Conservation (phyloP, 2,797 vertebrate genomes). For the Pseudocheirus occidentalis region DNA sequence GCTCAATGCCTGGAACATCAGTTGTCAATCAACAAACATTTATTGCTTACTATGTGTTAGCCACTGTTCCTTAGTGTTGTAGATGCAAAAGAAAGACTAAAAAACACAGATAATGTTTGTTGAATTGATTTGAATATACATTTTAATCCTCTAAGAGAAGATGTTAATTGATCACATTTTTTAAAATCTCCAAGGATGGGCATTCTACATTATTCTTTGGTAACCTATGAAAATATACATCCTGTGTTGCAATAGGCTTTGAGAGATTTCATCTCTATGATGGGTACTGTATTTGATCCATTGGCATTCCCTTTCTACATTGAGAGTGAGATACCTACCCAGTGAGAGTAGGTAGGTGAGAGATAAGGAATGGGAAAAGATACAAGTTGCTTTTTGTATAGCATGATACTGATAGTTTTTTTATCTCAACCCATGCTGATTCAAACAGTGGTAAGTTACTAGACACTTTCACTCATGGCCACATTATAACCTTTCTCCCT, state of each 20-base stretch:
- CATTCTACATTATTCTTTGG: neutral
- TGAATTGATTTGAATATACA: neutral
- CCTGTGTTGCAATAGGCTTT: neutral
- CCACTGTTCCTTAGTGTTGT: neutral
- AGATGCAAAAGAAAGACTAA: neutral
- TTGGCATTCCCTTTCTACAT: neutral
- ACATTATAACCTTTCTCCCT: neutral
- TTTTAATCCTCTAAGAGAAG: neutral
- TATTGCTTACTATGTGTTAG: neutral
- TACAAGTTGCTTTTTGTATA: neutral
- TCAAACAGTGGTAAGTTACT: neutral
- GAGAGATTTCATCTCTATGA: neutral
- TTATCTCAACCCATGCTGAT: neutral
- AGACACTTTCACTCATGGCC: neutral
- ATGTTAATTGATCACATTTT: neutral
- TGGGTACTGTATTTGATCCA: neutral
- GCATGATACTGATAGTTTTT: neutral
- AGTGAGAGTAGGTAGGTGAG: neutral
- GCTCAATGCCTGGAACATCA: neutral
- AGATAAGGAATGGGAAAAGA: neutral
- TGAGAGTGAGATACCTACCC: too few species aligned
- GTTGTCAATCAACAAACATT: neutral
- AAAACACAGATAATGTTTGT: neutral
- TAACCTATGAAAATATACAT: neutral
- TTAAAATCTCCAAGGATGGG: neutral